Evolutionary conservation across 2,113 vertebrate genomes (phyloP), one percentile per base, ranked within the genome.

Genomic region (Ifrita kowaldi): DNA sequence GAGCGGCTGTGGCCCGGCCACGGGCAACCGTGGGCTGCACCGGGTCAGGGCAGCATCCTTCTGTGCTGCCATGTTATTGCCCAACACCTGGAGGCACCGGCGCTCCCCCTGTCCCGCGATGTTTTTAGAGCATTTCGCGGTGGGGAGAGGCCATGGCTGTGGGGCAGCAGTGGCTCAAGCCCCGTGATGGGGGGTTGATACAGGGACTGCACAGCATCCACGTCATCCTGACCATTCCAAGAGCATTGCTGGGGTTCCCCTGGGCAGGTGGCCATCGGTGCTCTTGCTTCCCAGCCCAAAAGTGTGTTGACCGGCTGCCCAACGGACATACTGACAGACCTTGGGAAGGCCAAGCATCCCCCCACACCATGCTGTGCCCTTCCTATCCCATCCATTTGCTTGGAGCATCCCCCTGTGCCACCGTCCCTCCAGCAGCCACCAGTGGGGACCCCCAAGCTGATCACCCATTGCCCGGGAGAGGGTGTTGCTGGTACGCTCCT

Each of bases 51-150:
- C 89, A 74, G 21, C 24, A 8, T 32, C 69, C 42, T 79, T 55
- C 64, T 6, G 11, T 2, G 3, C 70, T 13, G 20, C 65, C 6
- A 10, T 18, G 3, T 57, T 33, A 70, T 10, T 35, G 60, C 70
- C 79, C 91, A 88, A 8, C 57, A 68, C 28, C 74, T 68, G 82
- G 69, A 75, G 73, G 35, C 5, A 4, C 5, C 0, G 9, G 18
- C 0, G 5, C 50, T 47, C 33, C 27, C 37, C 50, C 13, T 1
- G 8, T 55, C 69, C 65, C 0, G 0, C 0, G 5, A 24, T 44
- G 44, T 41, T 69, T 91, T 87, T 65, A 50, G 76, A 16, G 49
- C 2, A 0, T 53, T 63, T 47, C 2, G 2, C 0, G 1, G n/a
- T 1, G 4, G 8, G 46, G 24, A 75, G 52, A 70, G 27, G 80